Evolutionary conservation across 2,797 vertebrate genomes (phyloP), one percentile per base, ranked within the genome.

Genomic region (Lepus oiostolus): DNA sequence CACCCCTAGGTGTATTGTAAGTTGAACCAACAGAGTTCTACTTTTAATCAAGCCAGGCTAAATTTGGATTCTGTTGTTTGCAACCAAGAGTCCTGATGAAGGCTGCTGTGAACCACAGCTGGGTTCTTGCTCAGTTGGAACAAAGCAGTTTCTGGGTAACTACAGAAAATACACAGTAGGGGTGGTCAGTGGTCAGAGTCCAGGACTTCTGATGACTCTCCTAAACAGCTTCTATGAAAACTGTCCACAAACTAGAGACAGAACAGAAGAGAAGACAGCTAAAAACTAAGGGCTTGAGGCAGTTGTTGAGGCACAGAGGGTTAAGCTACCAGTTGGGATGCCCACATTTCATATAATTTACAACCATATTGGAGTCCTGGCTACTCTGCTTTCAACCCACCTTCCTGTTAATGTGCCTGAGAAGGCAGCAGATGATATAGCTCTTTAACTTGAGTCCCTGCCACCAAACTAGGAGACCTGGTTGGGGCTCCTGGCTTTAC

Each of bases 1-100:
- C 50, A 58, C 50, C 63, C 24, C 32, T 58, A 70, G 35, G 12
- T 67, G 14, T 10, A 11, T 2, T 71, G n/a, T n/a, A 79, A 88
- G 7, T 6, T 32, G 26, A 94, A 72, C 80, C 32, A 24, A 30
- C n/a, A 11, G 52, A 68, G 28, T 76, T 70, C 67, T 72, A 8
- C 21, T 65, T 85, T 68, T 72, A 22, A 84, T 65, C 24, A 80
- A 85, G 65, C 54, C 52, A 35, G 54, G 54, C 71, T 85, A 80
- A 81, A 38, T 85, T 76, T 89, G n/a, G 68, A 74, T 88, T 94
- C 82, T 71, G 72, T 75, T 84, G 72, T 68, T 65, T 91, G n/a
- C 87, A 93, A 87, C 47, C 62, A 76, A 50, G 42, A 85, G 12
- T 35, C 72, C 42, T 87, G 65, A 94, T 12, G 72, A 54, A 88